Evolutionary conservation across 2,888 invertebrate species (phyloP), one percentile per base, ranked within the genome.

Genomic region (Drosophila recens): DNA sequence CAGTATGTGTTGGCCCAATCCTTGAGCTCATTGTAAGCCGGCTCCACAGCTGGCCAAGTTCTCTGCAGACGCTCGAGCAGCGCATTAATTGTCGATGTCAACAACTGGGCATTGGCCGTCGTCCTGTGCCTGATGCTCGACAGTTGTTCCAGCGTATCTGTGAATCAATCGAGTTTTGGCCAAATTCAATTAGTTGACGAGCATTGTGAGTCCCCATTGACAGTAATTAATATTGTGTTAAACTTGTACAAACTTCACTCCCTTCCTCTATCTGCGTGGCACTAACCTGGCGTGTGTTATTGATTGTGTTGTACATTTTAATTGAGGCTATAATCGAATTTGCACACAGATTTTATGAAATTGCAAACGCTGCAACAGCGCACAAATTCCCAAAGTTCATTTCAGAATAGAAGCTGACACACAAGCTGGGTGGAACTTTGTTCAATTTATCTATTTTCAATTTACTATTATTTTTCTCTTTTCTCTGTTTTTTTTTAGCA

Each of bases 71-170:
- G 90, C 56, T 90, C 90, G 20, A 93, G 76, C 74, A 93, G 59
- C 4, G 86, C 87, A 51, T 90, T 91, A 23, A 93, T 88, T 36
- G 92, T 91, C 38, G 89, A 87, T 38, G 92, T 92, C 43, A 93
- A 72, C 82, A 90, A 85, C 77, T 92, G 91, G 17, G 92, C 91
- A 79, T 92, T 92, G 52, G 92, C 91, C 57, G 92, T 91, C 4
- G 92, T 91, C 65, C 91, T 89, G 75, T 92, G 91, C 46, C 91
- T 89, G 56, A 93, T 93, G 67, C 85, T 90, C 40, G 92, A 91
- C 85, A 92, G 73, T 76, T 92, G 92, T 56, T 92, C 92, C 58
- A 92, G 77, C n/a, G 92, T 92, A 72, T 92, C 92, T 92, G 81
- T 36, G 64, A 65, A 57, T 33, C 64, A 70, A 59, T 34, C 13